Evolutionary conservation across 2,888 invertebrate genomes (phyloP).

Genomic region (Apodemia zela): DNA sequence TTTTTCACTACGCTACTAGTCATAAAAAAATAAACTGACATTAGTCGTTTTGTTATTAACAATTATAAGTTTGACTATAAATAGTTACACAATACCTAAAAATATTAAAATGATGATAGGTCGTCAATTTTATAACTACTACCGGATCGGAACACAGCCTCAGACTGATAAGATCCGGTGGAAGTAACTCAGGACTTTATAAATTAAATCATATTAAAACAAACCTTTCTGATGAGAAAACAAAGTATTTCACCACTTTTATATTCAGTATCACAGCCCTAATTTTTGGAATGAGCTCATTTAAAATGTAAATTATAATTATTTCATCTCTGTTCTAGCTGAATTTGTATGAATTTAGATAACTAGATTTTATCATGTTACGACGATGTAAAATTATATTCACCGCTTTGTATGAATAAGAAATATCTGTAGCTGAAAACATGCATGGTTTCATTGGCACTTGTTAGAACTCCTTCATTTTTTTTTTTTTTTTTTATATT

Average conservation of each 20-base stretch:
- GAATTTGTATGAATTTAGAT: conserved; percentile 6
- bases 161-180: too few relatives aligned
- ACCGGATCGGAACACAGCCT: too few relatives aligned
- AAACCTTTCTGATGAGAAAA: background rate
- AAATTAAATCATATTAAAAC: background rate
- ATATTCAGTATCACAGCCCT: background rate
- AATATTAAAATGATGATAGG: too few relatives aligned
- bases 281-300: conserved; percentile 11
- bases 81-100: too few relatives aligned
- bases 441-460: background rate
- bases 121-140: too few relatives aligned
- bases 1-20: too few relatives aligned
- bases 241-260: conserved; percentile 1
- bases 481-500: too few relatives aligned
- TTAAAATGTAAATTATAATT: conserved; percentile 21
- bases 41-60: too few relatives aligned
- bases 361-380: conserved; percentile 7
- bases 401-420: background rate
- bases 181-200: too few relatives aligned
- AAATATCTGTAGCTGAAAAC: conserved; percentile 1
- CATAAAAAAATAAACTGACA: too few relatives aligned
- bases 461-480: background rate
- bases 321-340: conserved; percentile 20
- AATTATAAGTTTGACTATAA: too few relatives aligned
- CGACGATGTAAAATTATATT: conserved; percentile 15